phyloP scores from a whole-genome alignment of 2,797 vertebrate species.

The Lacerta agilis region DNA sequence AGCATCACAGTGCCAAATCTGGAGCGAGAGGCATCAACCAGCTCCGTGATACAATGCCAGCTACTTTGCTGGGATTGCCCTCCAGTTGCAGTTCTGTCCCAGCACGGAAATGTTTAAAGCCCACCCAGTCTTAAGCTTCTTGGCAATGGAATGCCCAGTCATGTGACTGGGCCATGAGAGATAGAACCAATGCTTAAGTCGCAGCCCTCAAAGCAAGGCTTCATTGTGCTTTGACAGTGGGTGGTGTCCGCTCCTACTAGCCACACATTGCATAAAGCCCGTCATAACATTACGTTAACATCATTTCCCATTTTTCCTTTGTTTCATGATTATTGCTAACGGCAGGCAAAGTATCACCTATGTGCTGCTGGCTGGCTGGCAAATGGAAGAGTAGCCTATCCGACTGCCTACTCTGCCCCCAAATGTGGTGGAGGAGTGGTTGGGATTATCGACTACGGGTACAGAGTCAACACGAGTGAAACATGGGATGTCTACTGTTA shows the following conservation, averaged over 20 bases:
- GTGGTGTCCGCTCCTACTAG: background rate
- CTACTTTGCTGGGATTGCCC: background rate
- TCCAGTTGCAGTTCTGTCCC: background rate
- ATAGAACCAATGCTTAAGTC: background rate
- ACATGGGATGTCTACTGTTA: slow-evolving; percentile 96
- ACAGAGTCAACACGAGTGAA: slow-evolving; percentile 84
- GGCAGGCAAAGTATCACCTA: slow-evolving; percentile 86
- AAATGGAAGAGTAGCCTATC: slow-evolving; percentile 84
- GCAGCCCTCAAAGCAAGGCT: background rate
- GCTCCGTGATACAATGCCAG: background rate
- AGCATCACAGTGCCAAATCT: background rate
- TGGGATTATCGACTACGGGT: slow-evolving; percentile 92
- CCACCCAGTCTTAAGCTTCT: background rate
- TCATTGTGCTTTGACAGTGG: background rate
- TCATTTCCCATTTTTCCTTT: background rate
- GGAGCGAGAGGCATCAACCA: background rate
- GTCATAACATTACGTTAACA: background rate
- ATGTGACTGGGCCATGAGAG: background rate
- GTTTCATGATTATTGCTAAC: slow-evolving; percentile 1
- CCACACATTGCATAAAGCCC: background rate
- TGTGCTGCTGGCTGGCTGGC: slow-evolving; percentile 92
- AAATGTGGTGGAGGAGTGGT: slow-evolving; percentile 88
- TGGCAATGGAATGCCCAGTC: background rate
- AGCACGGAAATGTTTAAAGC: background rate
- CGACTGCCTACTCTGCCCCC: slow-evolving; percentile 85